A percentile compares a stretch with the other conserved stretches of the same genome.
Conservation (phyloP, 1,140 invertebrate genomes). For the Anagrus nilaparvatae region DNA sequence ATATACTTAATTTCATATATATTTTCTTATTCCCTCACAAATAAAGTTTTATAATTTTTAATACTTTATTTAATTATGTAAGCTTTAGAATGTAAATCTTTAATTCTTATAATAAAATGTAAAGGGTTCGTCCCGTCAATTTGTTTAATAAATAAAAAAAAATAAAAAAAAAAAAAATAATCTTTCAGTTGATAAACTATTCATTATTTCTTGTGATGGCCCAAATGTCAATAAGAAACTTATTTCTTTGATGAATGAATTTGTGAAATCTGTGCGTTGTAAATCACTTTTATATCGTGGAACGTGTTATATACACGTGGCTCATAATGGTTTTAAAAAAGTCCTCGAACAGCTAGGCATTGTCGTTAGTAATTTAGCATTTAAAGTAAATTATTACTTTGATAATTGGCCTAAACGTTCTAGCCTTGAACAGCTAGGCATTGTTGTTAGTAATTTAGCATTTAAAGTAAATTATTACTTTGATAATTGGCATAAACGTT, state of each 20-base stretch:
- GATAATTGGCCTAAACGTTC: constrained; percentile 15
- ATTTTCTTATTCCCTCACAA: too few species aligned
- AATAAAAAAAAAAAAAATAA: not conserved
- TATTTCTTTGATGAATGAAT: constrained; percentile 18
- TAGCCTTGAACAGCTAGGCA: constrained; percentile 15
- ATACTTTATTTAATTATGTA: too few species aligned
- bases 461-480: constrained; percentile 19
- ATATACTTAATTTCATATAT: too few species aligned
- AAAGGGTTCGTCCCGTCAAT: too few species aligned
- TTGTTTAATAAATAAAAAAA: too few species aligned
- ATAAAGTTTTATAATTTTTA: too few species aligned
- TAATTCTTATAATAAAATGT: too few species aligned
- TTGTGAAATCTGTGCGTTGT: constrained; percentile 11
- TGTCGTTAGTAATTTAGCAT: constrained; percentile 14
- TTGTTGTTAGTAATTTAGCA: constrained; percentile 15
- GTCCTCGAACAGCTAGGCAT: constrained; percentile 17
- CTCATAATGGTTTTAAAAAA: constrained; percentile 20
- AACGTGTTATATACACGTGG: constrained; percentile 18
- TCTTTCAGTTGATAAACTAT: not conserved
- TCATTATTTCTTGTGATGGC: constrained; percentile 19
- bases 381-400: constrained; percentile 20
- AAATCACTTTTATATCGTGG: constrained; percentile 12
- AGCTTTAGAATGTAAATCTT: too few species aligned
- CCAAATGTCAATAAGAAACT: constrained; percentile 24
- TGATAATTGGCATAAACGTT: constrained; percentile 14